Percentiles rank a stretch among this genome's conserved stretches.
Evolutionary conservation across 2,797 vertebrate species (phyloP).

Genomic region (Parambassis ranga): DNA sequence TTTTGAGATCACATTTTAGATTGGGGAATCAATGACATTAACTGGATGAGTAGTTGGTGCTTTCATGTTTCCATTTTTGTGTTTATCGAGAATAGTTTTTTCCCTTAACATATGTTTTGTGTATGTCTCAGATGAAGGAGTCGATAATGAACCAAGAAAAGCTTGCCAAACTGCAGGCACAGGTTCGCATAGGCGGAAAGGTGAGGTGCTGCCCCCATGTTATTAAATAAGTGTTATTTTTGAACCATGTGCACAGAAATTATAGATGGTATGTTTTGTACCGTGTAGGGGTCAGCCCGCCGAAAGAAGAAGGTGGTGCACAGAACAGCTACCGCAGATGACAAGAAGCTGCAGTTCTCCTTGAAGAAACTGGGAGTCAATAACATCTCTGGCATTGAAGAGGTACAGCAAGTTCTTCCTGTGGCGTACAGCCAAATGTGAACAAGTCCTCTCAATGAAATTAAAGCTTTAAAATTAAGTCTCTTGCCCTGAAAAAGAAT

Average conservation of each 20-base stretch:
- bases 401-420: conserved; percentile 76
- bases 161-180: conserved; percentile 94
- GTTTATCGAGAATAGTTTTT: not conserved
- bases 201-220: conserved; percentile 69
- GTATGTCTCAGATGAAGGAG: conserved; percentile 91
- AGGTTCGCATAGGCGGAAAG: conserved; percentile 98
- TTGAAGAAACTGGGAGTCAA: conserved; percentile 98
- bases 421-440: not conserved
- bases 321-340: conserved; percentile 96
- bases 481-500: no score
- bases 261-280: conserved; percentile 5
- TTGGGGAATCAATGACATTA: no score
- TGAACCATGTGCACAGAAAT: no score
- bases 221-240: not conserved
- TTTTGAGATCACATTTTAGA: no score
- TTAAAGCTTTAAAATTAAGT: no score
- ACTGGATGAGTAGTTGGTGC: not conserved
- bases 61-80: not conserved
- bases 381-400: conserved; percentile 98
- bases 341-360: conserved; percentile 98
- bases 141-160: conserved; percentile 98
- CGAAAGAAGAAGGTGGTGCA: conserved; percentile 99
- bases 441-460: no score
- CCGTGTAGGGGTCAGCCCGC: conserved; percentile 89
- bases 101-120: no score